Evolutionary conservation across 1,140 invertebrate genomes (phyloP).

Genomic region (Trigoniulus corallinus): DNA sequence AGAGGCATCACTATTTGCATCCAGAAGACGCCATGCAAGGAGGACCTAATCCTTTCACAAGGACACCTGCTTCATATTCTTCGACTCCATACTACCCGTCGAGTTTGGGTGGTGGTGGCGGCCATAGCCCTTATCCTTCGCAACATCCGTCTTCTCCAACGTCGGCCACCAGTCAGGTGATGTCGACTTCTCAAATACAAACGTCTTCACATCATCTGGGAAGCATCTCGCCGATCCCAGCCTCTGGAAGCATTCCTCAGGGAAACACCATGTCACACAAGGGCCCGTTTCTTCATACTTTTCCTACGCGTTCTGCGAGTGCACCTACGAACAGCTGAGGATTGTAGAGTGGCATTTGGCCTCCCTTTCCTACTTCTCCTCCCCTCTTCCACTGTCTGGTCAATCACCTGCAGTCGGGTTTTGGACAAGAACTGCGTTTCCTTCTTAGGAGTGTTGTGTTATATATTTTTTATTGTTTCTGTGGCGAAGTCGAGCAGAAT

Average conservation of each 20-base stretch:
- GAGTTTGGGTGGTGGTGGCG: not conserved
- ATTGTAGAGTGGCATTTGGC: not conserved
- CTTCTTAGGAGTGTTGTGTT: no score
- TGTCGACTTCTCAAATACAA: no score
- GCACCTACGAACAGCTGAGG: not conserved
- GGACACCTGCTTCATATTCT: no score
- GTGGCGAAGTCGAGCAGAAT: no score
- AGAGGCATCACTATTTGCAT: conserved; percentile 3
- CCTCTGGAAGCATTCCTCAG: not conserved
- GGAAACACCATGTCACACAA: not conserved
- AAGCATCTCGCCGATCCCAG: not conserved
- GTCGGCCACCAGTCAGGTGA: no score
- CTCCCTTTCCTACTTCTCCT: no score
- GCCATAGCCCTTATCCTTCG: not conserved
- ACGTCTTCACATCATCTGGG: no score
- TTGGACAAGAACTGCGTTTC: no score
- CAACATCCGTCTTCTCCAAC: not conserved
- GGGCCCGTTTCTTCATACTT: not conserved
- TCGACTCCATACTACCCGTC: not conserved
- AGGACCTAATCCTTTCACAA: not conserved
- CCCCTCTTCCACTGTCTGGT: no score
- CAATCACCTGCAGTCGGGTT: no score
- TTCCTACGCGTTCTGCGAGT: not conserved
- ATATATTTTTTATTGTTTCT: no score
- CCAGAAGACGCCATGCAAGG: not conserved